Percentiles rank a stretch among this genome's conserved stretches.
Conservation (phyloP, 2,888 invertebrate species). For the Agonopterix arenella region DNA sequence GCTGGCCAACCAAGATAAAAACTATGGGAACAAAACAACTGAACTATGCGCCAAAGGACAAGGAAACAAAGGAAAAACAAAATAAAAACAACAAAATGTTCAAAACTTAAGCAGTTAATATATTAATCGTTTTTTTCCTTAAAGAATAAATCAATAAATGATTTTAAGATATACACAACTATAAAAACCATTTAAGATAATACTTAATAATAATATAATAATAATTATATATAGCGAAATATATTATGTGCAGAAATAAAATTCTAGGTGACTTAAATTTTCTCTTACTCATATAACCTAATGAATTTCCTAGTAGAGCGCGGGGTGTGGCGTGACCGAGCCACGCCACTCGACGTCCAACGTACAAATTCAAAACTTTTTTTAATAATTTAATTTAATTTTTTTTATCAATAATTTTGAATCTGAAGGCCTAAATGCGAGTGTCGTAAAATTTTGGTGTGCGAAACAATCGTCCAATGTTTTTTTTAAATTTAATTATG, state of each 20-base stretch:
- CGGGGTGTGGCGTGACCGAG: conserved; percentile 29
- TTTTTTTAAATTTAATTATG: conserved; percentile 39
- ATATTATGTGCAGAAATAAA: conserved; percentile 78
- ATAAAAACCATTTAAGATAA: conserved; percentile 76
- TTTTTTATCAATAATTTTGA: conserved; percentile 76
- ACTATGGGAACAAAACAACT: conserved; percentile 41
- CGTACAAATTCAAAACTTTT: conserved; percentile 62
- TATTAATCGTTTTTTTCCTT: conserved; percentile 75
- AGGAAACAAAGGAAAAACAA: conserved; percentile 49
- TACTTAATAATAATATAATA: conserved; percentile 76
- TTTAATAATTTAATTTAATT: conserved; percentile 69
- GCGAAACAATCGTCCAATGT: conserved; percentile 69
- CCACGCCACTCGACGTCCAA: conserved; percentile 59
- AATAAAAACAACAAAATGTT: conserved; percentile 70
- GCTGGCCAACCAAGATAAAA: conserved; percentile 43
- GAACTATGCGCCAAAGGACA: conserved; percentile 45
- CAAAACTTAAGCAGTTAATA: conserved; percentile 76
- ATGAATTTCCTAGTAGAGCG: conserved; percentile 73
- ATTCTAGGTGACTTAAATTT: conserved; percentile 77
- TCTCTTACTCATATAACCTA: conserved; percentile 74
- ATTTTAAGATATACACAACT: conserved; percentile 77
- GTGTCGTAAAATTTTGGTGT: conserved; percentile 80
- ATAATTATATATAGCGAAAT: conserved; percentile 77
- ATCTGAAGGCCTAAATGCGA: conserved; percentile 82
- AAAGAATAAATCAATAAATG: conserved; percentile 76